These are phyloP conservation scores for Nyctalus aviator DNA, from an alignment of 2,797 vertebrate genomes.

Conservation along the genomic window DNA sequence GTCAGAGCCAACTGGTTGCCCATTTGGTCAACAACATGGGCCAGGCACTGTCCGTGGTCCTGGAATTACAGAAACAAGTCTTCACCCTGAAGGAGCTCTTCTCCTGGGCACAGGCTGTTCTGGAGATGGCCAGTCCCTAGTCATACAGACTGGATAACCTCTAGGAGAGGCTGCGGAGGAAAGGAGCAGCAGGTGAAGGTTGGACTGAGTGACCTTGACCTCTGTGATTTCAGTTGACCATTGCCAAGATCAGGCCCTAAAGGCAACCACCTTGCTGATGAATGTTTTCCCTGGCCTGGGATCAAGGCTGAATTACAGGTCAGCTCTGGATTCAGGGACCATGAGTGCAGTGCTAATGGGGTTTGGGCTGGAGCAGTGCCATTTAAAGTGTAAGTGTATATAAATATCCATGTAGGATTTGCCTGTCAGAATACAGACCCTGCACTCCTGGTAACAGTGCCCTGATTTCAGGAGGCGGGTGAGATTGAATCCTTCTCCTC, in stretches of 20 bases:
- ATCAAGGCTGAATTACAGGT: accelerated
- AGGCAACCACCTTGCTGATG: not conserved
- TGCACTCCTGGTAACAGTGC: accelerated
- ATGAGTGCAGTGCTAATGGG: accelerated
- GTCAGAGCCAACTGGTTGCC: not conserved
- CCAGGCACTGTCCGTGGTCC: not conserved
- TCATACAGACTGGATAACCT: accelerated
- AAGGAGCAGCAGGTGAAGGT: no score
- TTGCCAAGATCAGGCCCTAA: not conserved
- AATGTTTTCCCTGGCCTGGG: not conserved
- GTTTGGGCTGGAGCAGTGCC: accelerated
- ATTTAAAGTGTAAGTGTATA: accelerated
- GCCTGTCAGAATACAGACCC: no score
- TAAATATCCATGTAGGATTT: accelerated
- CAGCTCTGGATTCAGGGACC: not conserved
- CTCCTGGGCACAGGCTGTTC: not conserved
- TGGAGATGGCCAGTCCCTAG: not conserved
- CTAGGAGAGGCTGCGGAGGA: not conserved
- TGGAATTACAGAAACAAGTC: no score
- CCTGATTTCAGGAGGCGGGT: not conserved
- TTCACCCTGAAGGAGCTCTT: not conserved
- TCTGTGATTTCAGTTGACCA: no score
- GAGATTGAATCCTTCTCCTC: accelerated
- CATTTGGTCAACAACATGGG: not conserved
- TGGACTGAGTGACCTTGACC: no score